Percentiles rank a stretch among this genome's conserved stretches.
phyloP scores from a whole-genome alignment of 2,113 vertebrate species.

The Cnemophilus loriae region DNA sequence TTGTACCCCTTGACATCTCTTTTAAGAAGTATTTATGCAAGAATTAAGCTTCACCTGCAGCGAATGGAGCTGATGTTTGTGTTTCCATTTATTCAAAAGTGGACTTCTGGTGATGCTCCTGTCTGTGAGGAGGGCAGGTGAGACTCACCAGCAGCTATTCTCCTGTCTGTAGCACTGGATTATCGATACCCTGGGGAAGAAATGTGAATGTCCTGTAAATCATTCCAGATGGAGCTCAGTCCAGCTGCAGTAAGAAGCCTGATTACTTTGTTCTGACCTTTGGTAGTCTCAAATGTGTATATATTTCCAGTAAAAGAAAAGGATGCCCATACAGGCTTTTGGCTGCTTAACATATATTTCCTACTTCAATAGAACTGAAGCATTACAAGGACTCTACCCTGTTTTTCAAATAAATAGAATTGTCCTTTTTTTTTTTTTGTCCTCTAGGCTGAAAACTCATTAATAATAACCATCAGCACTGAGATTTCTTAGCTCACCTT shows the following conservation, averaged over 20 bases:
- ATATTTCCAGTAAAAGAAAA: background rate
- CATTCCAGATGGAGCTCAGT: background rate
- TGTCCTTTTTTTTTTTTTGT: background rate
- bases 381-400: background rate
- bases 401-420: conserved; percentile 12
- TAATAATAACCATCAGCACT: background rate
- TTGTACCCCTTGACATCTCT: background rate
- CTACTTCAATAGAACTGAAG: background rate
- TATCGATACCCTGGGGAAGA: background rate
- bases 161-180: background rate
- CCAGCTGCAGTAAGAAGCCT: background rate
- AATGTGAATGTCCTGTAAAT: background rate
- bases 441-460: background rate
- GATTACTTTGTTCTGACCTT: background rate
- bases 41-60: background rate
- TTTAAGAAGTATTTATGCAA: background rate
- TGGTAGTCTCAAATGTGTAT: background rate
- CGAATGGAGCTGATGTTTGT: background rate
- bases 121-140: background rate
- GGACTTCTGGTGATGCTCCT: background rate
- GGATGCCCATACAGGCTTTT: background rate
- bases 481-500: background rate
- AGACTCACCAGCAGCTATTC: background rate
- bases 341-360: background rate
- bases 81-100: background rate